phyloP scores from a whole-genome alignment of 2,113 vertebrate species.

The Gallinago jamesoni region DNA sequence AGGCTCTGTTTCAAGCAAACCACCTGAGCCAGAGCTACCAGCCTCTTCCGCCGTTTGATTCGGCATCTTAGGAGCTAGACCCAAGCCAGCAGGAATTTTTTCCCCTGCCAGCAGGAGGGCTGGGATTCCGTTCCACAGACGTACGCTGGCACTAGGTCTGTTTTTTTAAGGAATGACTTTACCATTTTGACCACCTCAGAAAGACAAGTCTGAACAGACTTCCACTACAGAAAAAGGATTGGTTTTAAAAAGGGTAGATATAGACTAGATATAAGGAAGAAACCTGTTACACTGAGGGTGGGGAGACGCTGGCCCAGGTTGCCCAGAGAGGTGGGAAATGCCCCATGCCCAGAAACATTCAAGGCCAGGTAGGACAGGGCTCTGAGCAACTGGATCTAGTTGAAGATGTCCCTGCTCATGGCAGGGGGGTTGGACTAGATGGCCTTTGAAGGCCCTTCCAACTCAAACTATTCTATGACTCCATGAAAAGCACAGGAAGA shows the following conservation, averaged over 20 bases:
- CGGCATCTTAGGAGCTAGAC: neutral
- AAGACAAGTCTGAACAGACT: neutral
- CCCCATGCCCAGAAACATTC: neutral
- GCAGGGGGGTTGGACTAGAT: neutral
- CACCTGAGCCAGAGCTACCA: fast-evolving
- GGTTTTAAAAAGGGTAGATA: neutral
- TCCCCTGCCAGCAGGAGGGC: neutral
- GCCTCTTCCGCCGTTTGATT: fast-evolving
- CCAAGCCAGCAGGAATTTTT: neutral
- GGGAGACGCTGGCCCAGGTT: neutral
- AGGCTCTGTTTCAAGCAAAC: neutral
- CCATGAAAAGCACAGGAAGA: neutral
- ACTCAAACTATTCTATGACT: neutral
- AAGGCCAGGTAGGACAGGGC: neutral
- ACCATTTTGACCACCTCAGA: neutral
- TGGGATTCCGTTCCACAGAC: fast-evolving
- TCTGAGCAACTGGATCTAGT: neutral
- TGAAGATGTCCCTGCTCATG: neutral
- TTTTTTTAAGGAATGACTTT: neutral
- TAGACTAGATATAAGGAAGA: neutral
- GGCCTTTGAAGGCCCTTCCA: neutral
- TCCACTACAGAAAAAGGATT: neutral
- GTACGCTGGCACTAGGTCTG: neutral
- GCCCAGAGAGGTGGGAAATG: neutral
- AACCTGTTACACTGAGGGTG: neutral